Percentiles rank a stretch among this genome's conserved stretches.
phyloP scores from a whole-genome alignment of 2,797 vertebrate genomes.

The Trachurus trachurus region DNA sequence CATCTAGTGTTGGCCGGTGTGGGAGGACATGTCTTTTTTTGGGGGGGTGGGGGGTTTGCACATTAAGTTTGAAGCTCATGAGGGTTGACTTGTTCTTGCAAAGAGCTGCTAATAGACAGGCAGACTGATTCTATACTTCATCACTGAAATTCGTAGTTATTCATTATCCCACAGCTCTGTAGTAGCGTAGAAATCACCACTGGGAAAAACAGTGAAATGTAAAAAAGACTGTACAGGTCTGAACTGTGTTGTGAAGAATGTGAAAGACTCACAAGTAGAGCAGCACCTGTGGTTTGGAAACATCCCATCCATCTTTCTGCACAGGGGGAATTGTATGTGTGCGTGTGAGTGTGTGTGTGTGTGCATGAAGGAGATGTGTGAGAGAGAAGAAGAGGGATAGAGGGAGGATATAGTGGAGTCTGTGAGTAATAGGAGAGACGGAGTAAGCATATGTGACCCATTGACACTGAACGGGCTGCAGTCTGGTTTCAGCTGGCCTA shows the following conservation, averaged over 20 bases:
- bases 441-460: conserved; percentile 72
- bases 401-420: conserved; percentile 56
- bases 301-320: conserved; percentile 85
- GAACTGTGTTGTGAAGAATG: conserved; percentile 59
- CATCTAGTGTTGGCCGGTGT: conserved; percentile 70
- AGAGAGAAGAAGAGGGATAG: conserved; percentile 46
- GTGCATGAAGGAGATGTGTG: conserved; percentile 49
- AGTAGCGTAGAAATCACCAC: conserved; percentile 49
- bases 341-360: conserved; percentile 36
- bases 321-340: conserved; percentile 72
- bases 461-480: conserved; percentile 69
- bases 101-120: conserved; percentile 56
- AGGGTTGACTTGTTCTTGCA: conserved; percentile 27
- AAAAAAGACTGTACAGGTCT: conserved; percentile 21
- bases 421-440: conserved; percentile 78
- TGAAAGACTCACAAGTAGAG: conserved; percentile 81
- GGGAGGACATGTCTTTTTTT: neutral
- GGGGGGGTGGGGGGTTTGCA: neutral
- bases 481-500: conserved; percentile 56
- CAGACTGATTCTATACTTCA: conserved; percentile 48
- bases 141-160: conserved; percentile 48
- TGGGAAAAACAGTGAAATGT: conserved; percentile 42
- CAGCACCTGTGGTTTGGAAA: conserved; percentile 86
- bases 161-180: conserved; percentile 39
- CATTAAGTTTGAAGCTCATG: neutral